These are phyloP conservation scores for Plebejus melissa DNA, from an alignment of 2,888 invertebrate species.

Conservation along the genomic window DNA sequence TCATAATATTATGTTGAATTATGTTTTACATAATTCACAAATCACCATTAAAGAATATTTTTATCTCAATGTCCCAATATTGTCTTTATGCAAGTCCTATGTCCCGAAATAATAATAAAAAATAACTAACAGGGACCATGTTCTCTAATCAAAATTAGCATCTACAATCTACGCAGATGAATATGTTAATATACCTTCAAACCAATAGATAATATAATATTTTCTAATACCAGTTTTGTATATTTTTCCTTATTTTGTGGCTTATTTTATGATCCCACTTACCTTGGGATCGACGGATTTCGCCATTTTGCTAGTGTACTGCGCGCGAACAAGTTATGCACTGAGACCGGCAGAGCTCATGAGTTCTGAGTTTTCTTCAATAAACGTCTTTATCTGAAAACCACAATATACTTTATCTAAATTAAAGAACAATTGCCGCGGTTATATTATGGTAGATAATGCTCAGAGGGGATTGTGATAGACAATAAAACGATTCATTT, in stretches of 20 bases:
- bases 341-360: conserved; percentile 9
- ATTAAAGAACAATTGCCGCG: conserved; percentile 56
- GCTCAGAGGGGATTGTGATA: conserved; percentile 40
- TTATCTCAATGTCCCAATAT: no score
- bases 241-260: background rate
- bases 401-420: conserved; percentile 66
- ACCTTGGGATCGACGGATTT: conserved; percentile 43
- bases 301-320: conserved; percentile 37
- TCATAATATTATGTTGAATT: no score
- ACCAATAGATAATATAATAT: background rate
- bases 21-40: no score
- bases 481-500: conserved; percentile 58
- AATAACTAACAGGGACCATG: no score
- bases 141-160: background rate
- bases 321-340: conserved; percentile 8
- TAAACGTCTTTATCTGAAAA: conserved; percentile 66
- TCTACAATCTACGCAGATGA: no score
- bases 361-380: conserved; percentile 50
- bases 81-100: no score
- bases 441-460: conserved; percentile 46
- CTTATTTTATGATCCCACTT: background rate
- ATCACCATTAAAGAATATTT: no score
- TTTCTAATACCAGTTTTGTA: background rate
- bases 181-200: background rate
- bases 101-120: no score